Conservation (phyloP, 2,113 vertebrate genomes). For the Eulemur rufifrons region DNA sequence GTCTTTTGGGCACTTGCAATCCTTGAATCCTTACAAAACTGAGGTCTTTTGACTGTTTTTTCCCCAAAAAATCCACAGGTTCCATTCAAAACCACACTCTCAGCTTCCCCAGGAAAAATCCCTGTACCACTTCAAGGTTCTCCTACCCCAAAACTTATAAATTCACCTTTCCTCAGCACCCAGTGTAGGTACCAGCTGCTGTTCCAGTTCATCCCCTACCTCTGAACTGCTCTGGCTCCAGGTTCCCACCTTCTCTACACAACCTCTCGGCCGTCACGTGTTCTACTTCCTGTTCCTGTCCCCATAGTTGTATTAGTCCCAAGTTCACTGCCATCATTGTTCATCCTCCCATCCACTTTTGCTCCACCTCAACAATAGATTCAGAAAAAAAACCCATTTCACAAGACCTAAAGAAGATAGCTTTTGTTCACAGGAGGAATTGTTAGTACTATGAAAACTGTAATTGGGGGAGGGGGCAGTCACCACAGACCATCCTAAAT, state of each 20-base stretch:
- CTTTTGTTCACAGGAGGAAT: neutral
- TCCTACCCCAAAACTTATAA: neutral
- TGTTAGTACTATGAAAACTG: neutral
- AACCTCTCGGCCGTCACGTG: neutral
- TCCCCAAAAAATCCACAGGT: neutral
- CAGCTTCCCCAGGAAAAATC: neutral
- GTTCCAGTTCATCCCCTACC: neutral
- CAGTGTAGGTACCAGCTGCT: neutral
- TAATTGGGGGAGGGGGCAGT: neutral
- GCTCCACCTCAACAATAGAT: neutral
- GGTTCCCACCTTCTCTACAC: neutral
- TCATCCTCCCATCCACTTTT: neutral
- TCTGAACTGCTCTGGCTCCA: neutral
- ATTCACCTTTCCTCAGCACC: neutral
- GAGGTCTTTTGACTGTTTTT: neutral
- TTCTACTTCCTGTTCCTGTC: neutral
- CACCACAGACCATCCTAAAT: neutral
- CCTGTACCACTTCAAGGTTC: neutral
- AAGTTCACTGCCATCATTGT: neutral
- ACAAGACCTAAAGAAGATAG: neutral
- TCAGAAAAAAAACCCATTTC: neutral
- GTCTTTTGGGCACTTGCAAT: neutral
- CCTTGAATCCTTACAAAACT: constrained; percentile 12
- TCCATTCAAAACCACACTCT: constrained; percentile 11
- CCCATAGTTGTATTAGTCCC: neutral